Percentiles rank a stretch among this genome's conserved stretches.
Conservation (phyloP, 2,113 vertebrate genomes). For the Microcebus ravelobensis region DNA sequence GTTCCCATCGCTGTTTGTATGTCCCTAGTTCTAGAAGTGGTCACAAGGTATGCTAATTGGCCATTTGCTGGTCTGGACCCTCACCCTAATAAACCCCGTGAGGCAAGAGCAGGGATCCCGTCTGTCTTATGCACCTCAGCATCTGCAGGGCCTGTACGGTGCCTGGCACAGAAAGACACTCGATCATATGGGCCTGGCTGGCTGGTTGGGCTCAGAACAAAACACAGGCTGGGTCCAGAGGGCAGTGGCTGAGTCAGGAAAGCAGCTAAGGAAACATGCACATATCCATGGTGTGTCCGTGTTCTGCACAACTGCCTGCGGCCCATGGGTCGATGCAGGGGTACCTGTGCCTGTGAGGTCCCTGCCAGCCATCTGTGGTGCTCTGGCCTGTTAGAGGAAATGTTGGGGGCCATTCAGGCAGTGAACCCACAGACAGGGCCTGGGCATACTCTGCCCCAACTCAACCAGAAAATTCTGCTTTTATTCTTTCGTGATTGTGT, state of each 20-base stretch:
- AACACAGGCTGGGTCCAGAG: not conserved
- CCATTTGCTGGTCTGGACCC: not conserved
- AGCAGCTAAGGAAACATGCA: not conserved
- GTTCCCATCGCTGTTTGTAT: not conserved
- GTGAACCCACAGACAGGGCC: not conserved
- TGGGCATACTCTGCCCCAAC: not conserved
- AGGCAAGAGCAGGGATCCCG: not conserved
- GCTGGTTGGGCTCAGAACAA: not conserved
- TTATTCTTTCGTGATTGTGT: not conserved
- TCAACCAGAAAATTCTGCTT: not conserved
- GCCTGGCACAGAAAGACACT: not conserved
- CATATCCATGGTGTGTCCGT: rapidly evolving
- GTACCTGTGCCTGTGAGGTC: not conserved
- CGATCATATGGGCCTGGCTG: not conserved
- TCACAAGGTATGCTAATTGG: not conserved
- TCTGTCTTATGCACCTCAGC: not conserved
- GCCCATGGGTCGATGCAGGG: rapidly evolving
- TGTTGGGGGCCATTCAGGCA: not conserved
- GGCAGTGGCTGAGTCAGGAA: not conserved
- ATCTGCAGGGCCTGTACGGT: not conserved
- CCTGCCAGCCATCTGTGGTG: not conserved
- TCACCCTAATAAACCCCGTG: not conserved
- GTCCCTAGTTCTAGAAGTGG: not conserved
- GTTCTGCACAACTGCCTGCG: too few species aligned
- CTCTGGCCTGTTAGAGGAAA: not conserved